Percentiles rank a stretch among this genome's conserved stretches.
Evolutionary conservation across 2,797 vertebrate species (phyloP).

Genomic region (Sternarchorhynchus goeldii): DNA sequence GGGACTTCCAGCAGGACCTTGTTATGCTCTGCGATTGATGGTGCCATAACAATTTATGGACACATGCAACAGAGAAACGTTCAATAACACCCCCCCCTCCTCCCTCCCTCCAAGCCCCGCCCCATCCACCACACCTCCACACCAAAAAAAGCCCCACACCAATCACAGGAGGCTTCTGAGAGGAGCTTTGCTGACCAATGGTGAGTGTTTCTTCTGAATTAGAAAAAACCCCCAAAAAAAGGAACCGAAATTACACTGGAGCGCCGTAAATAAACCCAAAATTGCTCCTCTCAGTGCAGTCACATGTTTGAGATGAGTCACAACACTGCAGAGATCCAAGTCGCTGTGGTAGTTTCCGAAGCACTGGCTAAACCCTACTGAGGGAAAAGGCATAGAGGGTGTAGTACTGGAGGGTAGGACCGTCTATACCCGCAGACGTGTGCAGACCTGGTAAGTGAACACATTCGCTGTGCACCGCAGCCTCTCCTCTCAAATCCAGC

Average conservation of each 20-base stretch:
- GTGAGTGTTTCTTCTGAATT: background rate
- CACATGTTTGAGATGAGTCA: conserved; percentile 14
- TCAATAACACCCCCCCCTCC: conserved; percentile 16
- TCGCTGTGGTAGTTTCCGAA: background rate
- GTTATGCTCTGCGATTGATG: conserved; percentile 37
- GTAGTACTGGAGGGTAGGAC: background rate
- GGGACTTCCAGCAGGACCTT: conserved; percentile 64
- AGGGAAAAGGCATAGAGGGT: background rate
- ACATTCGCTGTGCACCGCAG: conserved; percentile 30
- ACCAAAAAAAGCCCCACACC: background rate
- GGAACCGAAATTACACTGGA: background rate
- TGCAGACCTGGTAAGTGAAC: conserved; percentile 26
- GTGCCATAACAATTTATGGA: conserved; percentile 59
- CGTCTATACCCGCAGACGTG: conserved; percentile 38
- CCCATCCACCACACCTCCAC: background rate
- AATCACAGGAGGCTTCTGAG: background rate
- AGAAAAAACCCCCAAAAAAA: background rate
- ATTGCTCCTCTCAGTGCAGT: conserved; percentile 2
- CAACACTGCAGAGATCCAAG: background rate
- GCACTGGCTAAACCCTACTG: background rate
- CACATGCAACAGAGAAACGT: conserved; percentile 41
- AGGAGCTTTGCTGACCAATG: background rate
- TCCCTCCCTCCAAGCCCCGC: no score
- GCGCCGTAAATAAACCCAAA: background rate
- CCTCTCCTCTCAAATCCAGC: conserved; percentile 44